Conservation (phyloP, 1,140 invertebrate species). For the Parapsyche elsis region DNA sequence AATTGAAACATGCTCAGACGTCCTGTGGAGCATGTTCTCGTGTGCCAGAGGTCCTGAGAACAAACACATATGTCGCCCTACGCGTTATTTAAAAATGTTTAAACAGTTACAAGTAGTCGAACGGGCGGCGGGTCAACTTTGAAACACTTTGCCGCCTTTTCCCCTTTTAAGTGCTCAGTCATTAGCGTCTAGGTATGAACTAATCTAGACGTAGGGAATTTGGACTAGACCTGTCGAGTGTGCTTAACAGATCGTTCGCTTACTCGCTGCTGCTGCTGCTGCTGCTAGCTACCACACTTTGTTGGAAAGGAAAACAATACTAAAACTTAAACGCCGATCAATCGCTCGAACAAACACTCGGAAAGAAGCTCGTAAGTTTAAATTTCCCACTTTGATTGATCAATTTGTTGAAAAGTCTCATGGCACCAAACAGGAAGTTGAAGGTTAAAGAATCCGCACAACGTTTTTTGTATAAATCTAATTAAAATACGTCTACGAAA, state of each 20-base stretch:
- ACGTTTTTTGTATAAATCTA: too few species aligned
- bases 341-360: too few species aligned
- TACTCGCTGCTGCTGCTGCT: neutral
- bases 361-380: too few species aligned
- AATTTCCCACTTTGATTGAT: too few species aligned
- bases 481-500: too few species aligned
- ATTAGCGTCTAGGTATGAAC: slow-evolving; percentile 32
- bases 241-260: neutral
- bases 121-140: slow-evolving; percentile 1
- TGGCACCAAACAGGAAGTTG: too few species aligned
- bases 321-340: too few species aligned
- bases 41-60: slow-evolving; percentile 33
- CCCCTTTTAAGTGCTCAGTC: slow-evolving; percentile 30
- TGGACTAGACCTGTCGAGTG: neutral
- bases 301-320: too few species aligned
- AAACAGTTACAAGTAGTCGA: slow-evolving; percentile 4
- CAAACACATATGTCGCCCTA: neutral
- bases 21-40: neutral
- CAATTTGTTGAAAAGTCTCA: too few species aligned
- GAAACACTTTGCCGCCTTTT: neutral
- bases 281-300: too few species aligned
- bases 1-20: too few species aligned
- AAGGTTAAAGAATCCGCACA: too few species aligned
- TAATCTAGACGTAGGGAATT: slow-evolving; percentile 13
- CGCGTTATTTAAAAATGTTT: slow-evolving; percentile 26